These are phyloP conservation scores for Tipula lateralis DNA, from an alignment of 2,888 invertebrate species.

Conservation along the genomic window DNA sequence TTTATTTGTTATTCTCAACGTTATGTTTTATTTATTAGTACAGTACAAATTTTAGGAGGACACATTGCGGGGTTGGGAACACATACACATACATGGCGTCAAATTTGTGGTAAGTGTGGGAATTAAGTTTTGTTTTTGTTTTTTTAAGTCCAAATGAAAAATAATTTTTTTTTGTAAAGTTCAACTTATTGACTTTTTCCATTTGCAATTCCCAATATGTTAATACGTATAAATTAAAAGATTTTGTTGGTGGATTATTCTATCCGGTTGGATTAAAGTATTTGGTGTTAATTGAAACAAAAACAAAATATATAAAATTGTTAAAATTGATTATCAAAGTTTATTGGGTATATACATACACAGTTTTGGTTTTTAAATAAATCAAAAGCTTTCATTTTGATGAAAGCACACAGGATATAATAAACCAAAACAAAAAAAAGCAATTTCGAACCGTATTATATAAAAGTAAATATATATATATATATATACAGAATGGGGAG, in stretches of 20 bases:
- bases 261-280: not conserved
- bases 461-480: not conserved
- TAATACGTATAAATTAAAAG: not conserved
- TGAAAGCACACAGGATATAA: not conserved
- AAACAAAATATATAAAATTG: not conserved
- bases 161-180: not conserved
- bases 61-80: not conserved
- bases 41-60: not conserved
- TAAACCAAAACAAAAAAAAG: not conserved
- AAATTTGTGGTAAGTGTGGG: not conserved
- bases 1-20: not conserved
- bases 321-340: not conserved
- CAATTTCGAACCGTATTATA: not conserved
- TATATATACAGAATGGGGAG: not conserved
- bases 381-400: not conserved
- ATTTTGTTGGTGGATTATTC: not conserved
- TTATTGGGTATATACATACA: not conserved
- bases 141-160: not conserved
- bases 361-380: not conserved
- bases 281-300: not conserved
- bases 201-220: not conserved
- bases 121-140: too few relatives aligned
- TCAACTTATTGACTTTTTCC: not conserved
- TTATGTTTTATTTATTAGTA: constrained; percentile 19
- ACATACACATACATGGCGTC: not conserved